Percentiles rank a stretch among this genome's conserved stretches.
Conservation (phyloP, 2,888 invertebrate species). For the Rotaria magnacalcarata region DNA sequence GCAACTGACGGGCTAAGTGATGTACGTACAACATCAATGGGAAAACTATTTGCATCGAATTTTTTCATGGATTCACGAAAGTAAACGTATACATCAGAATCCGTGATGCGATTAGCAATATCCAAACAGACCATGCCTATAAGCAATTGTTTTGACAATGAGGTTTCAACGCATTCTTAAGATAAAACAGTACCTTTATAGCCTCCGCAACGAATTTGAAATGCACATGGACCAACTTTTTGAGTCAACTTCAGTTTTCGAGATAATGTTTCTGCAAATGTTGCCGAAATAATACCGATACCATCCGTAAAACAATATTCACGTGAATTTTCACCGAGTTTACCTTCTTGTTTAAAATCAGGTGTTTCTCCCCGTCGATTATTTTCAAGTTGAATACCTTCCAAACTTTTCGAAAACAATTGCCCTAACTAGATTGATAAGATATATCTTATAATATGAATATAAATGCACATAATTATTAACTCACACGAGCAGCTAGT, state of each 20-base stretch:
- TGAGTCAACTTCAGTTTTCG: neutral
- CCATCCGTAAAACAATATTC: neutral
- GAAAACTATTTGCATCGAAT: neutral
- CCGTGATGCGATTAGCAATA: neutral
- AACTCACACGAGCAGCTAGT: constrained; percentile 52
- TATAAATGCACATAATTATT: too few relatives aligned
- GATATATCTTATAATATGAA: too few relatives aligned
- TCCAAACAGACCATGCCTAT: neutral
- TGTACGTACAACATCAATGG: neutral
- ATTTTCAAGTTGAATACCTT: neutral
- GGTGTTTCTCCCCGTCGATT: neutral
- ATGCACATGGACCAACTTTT: neutral
- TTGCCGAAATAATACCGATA: neutral
- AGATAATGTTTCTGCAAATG: neutral
- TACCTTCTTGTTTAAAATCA: neutral
- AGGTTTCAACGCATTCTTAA: too few relatives aligned
- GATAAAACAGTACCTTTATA: neutral
- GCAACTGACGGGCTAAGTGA: neutral
- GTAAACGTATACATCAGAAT: neutral
- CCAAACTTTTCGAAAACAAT: constrained; percentile 9
- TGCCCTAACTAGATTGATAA: neutral
- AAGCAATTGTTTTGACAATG: too few relatives aligned
- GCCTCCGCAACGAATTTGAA: neutral
- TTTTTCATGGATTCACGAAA: neutral
- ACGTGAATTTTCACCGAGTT: too few relatives aligned